phyloP scores from a whole-genome alignment of 2,797 vertebrate genomes.

The Chelonia mydas region DNA sequence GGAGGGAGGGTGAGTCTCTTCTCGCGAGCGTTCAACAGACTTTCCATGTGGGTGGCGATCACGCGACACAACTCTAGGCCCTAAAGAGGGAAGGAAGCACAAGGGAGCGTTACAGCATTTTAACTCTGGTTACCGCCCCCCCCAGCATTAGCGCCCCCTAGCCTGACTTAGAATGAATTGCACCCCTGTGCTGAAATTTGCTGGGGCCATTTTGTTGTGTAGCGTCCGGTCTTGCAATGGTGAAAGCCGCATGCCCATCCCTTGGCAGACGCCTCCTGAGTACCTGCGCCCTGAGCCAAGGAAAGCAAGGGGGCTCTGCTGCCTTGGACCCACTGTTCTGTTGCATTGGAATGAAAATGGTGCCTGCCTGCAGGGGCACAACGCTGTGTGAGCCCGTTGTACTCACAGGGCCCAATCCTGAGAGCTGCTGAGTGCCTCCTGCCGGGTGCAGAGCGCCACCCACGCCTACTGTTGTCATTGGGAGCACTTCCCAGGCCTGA shows the following conservation, averaged over 20 bases:
- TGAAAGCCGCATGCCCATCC: not conserved
- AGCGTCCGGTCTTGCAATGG: not conserved
- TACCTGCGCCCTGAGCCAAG: too few species aligned
- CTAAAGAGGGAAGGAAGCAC: constrained; percentile 72
- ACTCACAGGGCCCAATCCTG: not conserved
- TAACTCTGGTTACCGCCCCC: too few species aligned
- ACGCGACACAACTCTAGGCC: constrained; percentile 95
- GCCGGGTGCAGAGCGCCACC: not conserved
- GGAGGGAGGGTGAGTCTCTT: constrained; percentile 94
- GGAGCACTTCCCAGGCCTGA: not conserved
- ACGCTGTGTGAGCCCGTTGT: not conserved
- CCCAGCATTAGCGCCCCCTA: not conserved
- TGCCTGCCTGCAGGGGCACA: not conserved
- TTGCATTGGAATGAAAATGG: not conserved
- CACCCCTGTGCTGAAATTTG: not conserved
- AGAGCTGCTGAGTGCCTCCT: not conserved
- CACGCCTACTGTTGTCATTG: too few species aligned
- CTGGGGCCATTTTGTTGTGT: not conserved
- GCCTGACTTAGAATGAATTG: not conserved
- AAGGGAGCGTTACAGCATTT: not conserved
- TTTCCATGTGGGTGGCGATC: constrained; percentile 94
- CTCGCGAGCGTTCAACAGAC: constrained; percentile 89
- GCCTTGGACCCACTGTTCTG: not conserved
- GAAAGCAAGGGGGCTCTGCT: not conserved
- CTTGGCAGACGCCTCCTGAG: not conserved